phyloP scores from a whole-genome alignment of 2,888 invertebrate species.

The Aricia artaxerxes region DNA sequence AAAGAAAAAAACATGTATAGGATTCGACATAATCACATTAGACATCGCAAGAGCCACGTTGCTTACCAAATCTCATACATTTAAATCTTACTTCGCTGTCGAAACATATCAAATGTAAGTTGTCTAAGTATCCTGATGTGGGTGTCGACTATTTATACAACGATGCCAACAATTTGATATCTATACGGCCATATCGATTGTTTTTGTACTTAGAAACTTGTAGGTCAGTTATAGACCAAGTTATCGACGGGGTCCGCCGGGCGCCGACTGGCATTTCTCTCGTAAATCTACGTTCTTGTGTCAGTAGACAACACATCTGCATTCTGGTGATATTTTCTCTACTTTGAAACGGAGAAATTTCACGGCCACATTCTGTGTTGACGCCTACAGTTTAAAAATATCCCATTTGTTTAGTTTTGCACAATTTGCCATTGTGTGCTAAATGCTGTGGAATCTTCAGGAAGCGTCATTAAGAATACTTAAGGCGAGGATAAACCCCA shows the following conservation, averaged over 20 bases:
- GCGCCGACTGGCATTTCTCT: not conserved
- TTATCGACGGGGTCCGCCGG: not conserved
- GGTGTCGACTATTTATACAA: not conserved
- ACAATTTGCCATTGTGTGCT: too few relatives aligned
- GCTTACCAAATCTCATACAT: too few relatives aligned
- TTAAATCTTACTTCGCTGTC: too few relatives aligned
- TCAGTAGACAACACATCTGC: not conserved
- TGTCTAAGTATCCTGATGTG: not conserved
- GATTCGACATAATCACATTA: too few relatives aligned
- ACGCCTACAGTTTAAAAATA: too few relatives aligned
- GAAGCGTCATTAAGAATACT: too few relatives aligned
- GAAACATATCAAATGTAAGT: not conserved
- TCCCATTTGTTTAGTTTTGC: too few relatives aligned
- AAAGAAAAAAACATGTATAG: too few relatives aligned
- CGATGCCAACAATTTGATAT: not conserved
- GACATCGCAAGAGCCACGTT: too few relatives aligned
- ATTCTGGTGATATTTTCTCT: not conserved
- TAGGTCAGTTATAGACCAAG: not conserved
- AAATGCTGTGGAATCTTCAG: too few relatives aligned
- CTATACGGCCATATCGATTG: not conserved
- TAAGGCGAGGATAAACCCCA: too few relatives aligned
- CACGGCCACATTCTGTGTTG: too few relatives aligned
- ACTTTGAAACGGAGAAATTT: not conserved
- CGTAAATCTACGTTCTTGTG: not conserved
- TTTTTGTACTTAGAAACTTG: not conserved